Evolutionary conservation across 2,113 vertebrate genomes (phyloP).

Genomic region (Charina bottae): DNA sequence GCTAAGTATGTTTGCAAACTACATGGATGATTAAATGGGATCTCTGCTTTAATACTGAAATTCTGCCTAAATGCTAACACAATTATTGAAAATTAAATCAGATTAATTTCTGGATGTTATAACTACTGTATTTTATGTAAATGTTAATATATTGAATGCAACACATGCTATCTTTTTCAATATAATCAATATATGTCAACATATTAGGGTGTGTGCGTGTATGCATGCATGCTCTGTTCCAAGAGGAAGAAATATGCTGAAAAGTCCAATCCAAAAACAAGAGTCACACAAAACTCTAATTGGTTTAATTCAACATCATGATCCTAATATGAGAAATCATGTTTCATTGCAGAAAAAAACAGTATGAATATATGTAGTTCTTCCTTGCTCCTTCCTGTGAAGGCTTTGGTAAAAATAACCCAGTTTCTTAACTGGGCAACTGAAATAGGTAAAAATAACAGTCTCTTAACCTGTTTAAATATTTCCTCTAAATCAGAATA

Average conservation of each 20-base stretch:
- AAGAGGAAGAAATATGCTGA: background rate
- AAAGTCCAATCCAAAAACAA: background rate
- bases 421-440: background rate
- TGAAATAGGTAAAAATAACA: background rate
- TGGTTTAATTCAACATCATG: background rate
- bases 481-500: background rate
- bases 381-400: background rate
- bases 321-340: background rate
- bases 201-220: no score
- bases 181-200: background rate
- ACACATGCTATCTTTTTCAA: background rate
- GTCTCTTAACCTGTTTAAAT: background rate
- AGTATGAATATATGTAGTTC: background rate
- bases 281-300: background rate
- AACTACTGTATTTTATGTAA: background rate
- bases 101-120: background rate
- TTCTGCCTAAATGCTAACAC: background rate
- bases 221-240: background rate
- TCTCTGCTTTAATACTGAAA: slow-evolving; percentile 1
- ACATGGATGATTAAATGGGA: background rate
- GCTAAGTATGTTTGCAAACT: background rate
- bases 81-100: background rate
- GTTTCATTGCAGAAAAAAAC: background rate
- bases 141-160: background rate
- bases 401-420: background rate